Conservation (phyloP, 2,113 vertebrate genomes). For the Oriolus oriolus region DNA sequence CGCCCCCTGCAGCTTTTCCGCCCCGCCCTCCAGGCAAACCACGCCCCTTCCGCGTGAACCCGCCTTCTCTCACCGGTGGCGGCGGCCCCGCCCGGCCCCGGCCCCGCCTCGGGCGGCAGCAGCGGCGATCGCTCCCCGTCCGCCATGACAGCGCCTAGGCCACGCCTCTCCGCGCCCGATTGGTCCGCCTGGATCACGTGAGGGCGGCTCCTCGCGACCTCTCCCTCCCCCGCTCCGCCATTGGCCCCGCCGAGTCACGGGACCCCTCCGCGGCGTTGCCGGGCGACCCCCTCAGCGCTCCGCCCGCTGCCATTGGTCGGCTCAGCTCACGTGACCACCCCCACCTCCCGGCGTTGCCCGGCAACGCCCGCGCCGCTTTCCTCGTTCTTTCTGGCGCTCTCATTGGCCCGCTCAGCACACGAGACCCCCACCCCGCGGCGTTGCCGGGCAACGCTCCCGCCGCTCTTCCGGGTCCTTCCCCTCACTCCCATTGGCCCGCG, state of each 20-base stretch:
- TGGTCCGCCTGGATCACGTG: neutral
- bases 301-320: neutral
- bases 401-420: neutral
- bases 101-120: too few relatives aligned
- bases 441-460: neutral
- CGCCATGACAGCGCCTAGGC: neutral
- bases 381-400: neutral
- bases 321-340: neutral
- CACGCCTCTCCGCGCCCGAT: neutral
- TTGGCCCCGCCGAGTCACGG: neutral
- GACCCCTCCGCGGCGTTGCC: neutral
- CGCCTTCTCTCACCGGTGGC: neutral
- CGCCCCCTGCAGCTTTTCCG: too few relatives aligned
- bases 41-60: accelerated
- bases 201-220: neutral
- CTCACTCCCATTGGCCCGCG: neutral
- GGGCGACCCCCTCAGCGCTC: neutral
- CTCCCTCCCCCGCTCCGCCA: neutral
- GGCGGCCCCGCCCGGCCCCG: too few relatives aligned
- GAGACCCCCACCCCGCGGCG: neutral
- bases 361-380: neutral
- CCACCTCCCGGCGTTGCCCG: neutral
- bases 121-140: neutral
- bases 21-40: neutral
- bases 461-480: neutral